Conservation (phyloP, 2,888 invertebrate genomes). For the Meta bourneti region DNA sequence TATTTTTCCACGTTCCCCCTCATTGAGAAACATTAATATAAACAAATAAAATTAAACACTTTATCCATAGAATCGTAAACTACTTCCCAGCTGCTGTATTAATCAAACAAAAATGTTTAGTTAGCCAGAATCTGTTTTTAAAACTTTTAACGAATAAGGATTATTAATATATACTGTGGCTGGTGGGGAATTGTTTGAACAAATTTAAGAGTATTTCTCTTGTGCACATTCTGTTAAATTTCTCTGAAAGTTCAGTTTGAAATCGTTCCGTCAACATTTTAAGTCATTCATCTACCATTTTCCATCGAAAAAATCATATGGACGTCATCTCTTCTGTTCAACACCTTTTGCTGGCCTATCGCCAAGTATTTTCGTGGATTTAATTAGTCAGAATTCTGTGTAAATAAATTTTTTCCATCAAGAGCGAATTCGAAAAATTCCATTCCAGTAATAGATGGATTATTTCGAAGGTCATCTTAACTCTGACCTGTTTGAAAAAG, state of each 20-base stretch:
- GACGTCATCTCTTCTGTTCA: conserved; percentile 28
- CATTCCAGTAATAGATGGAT: conserved; percentile 5
- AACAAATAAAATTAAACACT: too few relatives aligned
- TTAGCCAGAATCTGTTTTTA: too few relatives aligned
- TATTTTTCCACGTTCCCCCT: too few relatives aligned
- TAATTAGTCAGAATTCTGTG: neutral
- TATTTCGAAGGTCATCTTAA: conserved; percentile 18
- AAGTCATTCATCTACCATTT: conserved; percentile 54
- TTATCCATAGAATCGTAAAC: too few relatives aligned
- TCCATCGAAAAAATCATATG: neutral
- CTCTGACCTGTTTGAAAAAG: neutral
- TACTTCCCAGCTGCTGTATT: too few relatives aligned
- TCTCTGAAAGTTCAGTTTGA: neutral
- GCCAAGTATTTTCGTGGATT: neutral
- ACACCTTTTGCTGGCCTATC: conserved; percentile 38
- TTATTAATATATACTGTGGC: too few relatives aligned
- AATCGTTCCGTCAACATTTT: neutral
- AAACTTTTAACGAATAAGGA: too few relatives aligned
- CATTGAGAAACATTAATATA: too few relatives aligned
- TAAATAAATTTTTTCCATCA: conserved; percentile 18
- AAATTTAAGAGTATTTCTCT: too few relatives aligned
- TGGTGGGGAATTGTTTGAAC: too few relatives aligned
- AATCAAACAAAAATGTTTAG: too few relatives aligned
- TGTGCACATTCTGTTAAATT: too few relatives aligned
- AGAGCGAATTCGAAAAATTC: neutral